Percentiles rank a stretch among this genome's conserved stretches.
Conservation (phyloP, 2,888 invertebrate genomes). For the Catocala nupta region DNA sequence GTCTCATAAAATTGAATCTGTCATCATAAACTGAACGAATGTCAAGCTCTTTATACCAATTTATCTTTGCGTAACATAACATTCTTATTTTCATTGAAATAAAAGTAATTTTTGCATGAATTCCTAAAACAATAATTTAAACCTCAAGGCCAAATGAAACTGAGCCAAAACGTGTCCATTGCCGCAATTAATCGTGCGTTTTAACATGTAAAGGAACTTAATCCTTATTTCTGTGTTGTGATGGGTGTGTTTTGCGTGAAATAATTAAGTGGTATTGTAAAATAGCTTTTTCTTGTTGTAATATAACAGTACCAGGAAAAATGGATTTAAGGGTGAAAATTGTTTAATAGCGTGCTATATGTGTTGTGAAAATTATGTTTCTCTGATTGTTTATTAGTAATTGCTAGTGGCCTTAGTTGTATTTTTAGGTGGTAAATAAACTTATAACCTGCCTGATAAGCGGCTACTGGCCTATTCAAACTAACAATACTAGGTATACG, state of each 20-base stretch:
- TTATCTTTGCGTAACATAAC: conserved; percentile 14
- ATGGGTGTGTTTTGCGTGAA: conserved; percentile 24
- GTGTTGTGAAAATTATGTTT: not conserved
- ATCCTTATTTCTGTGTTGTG: conserved; percentile 16
- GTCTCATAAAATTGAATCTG: conserved; percentile 59
- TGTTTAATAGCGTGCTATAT: not conserved
- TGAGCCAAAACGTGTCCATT: conserved; percentile 58
- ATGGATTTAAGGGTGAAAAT: conserved; percentile 26
- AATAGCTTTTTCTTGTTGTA: conserved; percentile 40
- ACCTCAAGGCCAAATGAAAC: conserved; percentile 58
- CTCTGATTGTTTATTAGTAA: not conserved
- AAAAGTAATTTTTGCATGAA: conserved; percentile 41
- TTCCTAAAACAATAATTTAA: conserved; percentile 28
- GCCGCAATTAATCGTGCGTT: conserved; percentile 44
- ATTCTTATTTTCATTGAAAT: conserved; percentile 17
- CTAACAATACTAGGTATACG: too few relatives aligned
- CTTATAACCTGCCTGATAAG: too few relatives aligned
- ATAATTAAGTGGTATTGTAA: conserved; percentile 8
- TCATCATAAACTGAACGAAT: conserved; percentile 59
- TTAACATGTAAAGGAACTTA: conserved; percentile 20
- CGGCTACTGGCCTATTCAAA: too few relatives aligned
- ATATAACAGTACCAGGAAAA: conserved; percentile 40
- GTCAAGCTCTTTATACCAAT: conserved; percentile 45
- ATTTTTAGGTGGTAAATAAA: too few relatives aligned
- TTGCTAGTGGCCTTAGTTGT: too few relatives aligned